These are phyloP conservation scores for Hypselothyrea guttata DNA, from an alignment of 2,888 invertebrate species.

Conservation along the genomic window DNA sequence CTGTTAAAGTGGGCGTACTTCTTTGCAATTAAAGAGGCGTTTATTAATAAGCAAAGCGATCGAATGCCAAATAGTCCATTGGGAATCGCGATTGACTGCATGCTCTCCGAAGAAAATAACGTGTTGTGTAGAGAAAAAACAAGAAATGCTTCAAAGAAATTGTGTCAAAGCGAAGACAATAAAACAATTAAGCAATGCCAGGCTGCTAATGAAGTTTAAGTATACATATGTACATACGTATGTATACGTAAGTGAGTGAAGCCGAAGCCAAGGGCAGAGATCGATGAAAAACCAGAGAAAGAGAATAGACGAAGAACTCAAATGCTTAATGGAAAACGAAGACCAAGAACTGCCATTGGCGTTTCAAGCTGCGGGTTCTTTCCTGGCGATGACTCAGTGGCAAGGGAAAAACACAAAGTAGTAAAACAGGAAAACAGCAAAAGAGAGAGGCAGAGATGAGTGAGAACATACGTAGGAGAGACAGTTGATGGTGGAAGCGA, in stretches of 20 bases:
- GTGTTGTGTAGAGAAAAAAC: conserved; percentile 1
- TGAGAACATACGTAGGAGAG: conserved; percentile 10
- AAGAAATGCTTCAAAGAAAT: conserved; percentile 33
- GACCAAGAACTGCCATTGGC: conserved; percentile 35
- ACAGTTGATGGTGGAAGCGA: conserved; percentile 1
- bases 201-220: conserved; percentile 58
- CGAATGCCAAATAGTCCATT: conserved; percentile 3
- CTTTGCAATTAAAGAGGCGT: conserved; percentile 63
- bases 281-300: conserved; percentile 42
- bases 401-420: conserved; percentile 21
- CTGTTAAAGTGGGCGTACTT: conserved; percentile 60
- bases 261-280: conserved; percentile 51
- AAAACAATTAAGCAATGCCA: conserved; percentile 52
- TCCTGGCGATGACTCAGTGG: conserved; percentile 61
- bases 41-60: conserved; percentile 48
- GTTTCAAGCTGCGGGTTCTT: conserved; percentile 47
- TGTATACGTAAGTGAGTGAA: conserved; percentile 3
- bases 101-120: conserved; percentile 12
- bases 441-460: conserved; percentile 12
- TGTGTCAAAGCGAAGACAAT: conserved; percentile 56
- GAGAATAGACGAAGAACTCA: conserved; percentile 24
- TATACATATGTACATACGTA: conserved; percentile 1
- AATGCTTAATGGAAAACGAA: conserved; percentile 36
- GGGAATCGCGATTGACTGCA: conserved; percentile 40
- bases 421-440: conserved; percentile 11